phyloP scores from a whole-genome alignment of 53 echinoderm and acorn worm species.

The Patiria pectinifera region DNA sequence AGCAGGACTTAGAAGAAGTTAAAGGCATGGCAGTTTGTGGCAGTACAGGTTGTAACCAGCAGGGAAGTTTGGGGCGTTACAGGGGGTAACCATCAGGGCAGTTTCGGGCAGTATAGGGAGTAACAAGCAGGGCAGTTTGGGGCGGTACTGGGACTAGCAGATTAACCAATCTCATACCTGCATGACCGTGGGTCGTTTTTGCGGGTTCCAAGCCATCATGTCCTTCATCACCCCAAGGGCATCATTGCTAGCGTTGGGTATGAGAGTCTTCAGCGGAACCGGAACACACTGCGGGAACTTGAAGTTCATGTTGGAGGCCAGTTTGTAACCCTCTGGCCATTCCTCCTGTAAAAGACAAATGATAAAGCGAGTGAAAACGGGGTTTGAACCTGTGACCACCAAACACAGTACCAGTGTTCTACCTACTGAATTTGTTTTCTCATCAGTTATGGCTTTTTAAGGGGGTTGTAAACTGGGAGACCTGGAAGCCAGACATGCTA shows the following conservation, averaged over 20 bases:
- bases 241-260: conserved; percentile 91
- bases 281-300: conserved; percentile 93
- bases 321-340: conserved; percentile 89
- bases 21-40: too few relatives aligned
- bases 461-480: too few relatives aligned
- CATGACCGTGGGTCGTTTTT: conserved; percentile 90
- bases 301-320: conserved; percentile 93
- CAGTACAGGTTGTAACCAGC: too few relatives aligned
- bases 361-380: neutral
- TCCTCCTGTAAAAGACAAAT: conserved; percentile 73
- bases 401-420: neutral
- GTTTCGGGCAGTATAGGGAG: too few relatives aligned
- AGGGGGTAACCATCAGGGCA: too few relatives aligned
- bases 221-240: conserved; percentile 81
- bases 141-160: neutral
- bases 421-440: too few relatives aligned
- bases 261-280: conserved; percentile 77
- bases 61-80: too few relatives aligned
- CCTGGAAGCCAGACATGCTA: too few relatives aligned
- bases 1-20: too few relatives aligned
- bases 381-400: neutral
- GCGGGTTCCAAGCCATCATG: conserved; percentile 98
- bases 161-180: conserved; percentile 68
- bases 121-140: neutral
- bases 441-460: too few relatives aligned